phyloP scores from a whole-genome alignment of 2,797 vertebrate genomes.

The Chrosomus eos region DNA sequence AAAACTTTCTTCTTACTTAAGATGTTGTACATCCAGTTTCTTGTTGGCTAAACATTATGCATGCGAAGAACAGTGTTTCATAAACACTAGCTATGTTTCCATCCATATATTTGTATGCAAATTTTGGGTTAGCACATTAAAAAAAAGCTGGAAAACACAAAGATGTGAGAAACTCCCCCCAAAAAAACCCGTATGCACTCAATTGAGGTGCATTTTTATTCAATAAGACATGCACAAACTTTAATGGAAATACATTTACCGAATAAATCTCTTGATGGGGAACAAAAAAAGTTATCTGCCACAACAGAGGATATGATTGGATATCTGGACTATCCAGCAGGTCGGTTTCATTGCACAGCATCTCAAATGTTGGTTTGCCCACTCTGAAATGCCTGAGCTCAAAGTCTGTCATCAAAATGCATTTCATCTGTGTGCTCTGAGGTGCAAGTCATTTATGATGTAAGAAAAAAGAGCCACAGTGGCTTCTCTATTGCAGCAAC shows the following conservation, averaged over 20 bases:
- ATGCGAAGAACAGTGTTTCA: neutral
- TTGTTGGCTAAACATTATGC: neutral
- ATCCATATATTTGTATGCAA: neutral
- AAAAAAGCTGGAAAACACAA: neutral
- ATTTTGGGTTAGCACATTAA: neutral
- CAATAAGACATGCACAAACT: neutral
- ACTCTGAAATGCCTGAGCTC: too few species aligned
- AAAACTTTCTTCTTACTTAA: neutral
- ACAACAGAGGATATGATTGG: neutral
- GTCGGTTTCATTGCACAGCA: too few species aligned
- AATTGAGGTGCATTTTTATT: neutral
- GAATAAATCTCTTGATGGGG: neutral
- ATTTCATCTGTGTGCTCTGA: neutral
- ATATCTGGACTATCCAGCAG: neutral
- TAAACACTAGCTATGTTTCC: neutral
- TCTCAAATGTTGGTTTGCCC: too few species aligned
- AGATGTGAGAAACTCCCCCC: too few species aligned
- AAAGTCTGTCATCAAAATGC: neutral
- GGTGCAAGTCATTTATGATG: neutral
- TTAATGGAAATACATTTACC: neutral
- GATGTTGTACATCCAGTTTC: neutral
- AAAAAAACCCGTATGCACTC: neutral
- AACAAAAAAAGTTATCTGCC: neutral
- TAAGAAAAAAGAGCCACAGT: neutral
- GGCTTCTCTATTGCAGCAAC: neutral